Base-by-base conservation (phyloP, 2,888 invertebrate species). In the Hymenopus coronatus region DNA sequence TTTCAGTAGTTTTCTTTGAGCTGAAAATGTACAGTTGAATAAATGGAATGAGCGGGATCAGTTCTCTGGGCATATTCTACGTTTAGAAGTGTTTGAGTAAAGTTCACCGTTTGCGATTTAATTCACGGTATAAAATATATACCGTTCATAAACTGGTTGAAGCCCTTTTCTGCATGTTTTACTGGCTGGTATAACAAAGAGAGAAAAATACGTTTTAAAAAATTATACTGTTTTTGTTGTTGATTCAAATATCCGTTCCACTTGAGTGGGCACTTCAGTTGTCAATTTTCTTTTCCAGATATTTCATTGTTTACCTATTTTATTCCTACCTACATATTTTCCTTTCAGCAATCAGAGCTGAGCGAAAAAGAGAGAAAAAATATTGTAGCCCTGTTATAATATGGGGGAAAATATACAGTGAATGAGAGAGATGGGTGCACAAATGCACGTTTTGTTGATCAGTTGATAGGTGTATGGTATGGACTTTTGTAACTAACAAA, bases 401-500 rank as follows among this genome's bases (percentile, higher is more conserved):
- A 70, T 70, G 54, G 54, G 25, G 54, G 54, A 70, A 70, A 70
- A 25, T 20, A 70, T 70, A 20, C 20, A 70, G 20, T 4, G 54
- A 70, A 25, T 70, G 54, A 70, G 54, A 70, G 54, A 25, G 54
- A 70, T 20, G 54, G 54, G 54, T 70, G 54, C 54, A 25, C 54
- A 70, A 70, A 70, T 25, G 54, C 54, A 70, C 20, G 20, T 70
- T 70, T 70, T 70, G 54, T 30, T 87, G 87, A 87, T 87, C 82
- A 87, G 87, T 87, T 82, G 86, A 82, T 87, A 87, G 87, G 87
- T 40, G 40, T 40, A 40, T 40, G 40, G 40, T 82, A 82, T 40
- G 82, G 33, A 30, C 86, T 28, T 70, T 40, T 81, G 86, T 86
- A 86, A 81, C 87, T 87, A 82, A 87, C 87, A 87, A 82, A 82